phyloP scores from a whole-genome alignment of 2,888 invertebrate genomes.

The Agapostemon virescens region DNA sequence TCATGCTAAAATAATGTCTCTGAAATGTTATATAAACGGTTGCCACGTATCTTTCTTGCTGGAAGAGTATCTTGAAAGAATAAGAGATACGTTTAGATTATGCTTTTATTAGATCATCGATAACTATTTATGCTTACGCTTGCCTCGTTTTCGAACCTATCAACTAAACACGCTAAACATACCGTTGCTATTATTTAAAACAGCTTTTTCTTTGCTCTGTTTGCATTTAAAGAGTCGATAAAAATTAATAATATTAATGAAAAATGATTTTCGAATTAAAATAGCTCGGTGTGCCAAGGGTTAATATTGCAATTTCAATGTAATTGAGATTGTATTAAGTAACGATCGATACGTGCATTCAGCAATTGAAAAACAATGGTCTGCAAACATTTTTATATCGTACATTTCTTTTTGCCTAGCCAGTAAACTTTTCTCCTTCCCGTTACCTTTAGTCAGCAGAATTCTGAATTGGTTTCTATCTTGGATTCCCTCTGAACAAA shows the following conservation, averaged over 20 bases:
- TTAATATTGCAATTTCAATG: neutral
- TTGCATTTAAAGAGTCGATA: too few relatives aligned
- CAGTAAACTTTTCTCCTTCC: slow-evolving; percentile 46
- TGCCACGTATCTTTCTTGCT: neutral
- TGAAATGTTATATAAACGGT: neutral
- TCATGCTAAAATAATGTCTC: too few relatives aligned
- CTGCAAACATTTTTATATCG: slow-evolving; percentile 46
- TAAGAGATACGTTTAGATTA: neutral
- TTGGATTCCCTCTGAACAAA: slow-evolving; percentile 56
- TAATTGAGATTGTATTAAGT: neutral
- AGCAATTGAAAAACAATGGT: slow-evolving; percentile 43
- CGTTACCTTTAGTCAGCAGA: slow-evolving; percentile 57
- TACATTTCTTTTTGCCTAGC: slow-evolving; percentile 37
- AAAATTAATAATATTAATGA: too few relatives aligned
- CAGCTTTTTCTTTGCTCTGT: too few relatives aligned
- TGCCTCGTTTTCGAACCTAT: too few relatives aligned
- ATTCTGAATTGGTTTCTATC: slow-evolving; percentile 58
- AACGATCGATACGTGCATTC: slow-evolving; percentile 18
- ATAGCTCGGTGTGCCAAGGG: too few relatives aligned
- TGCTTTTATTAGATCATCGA: too few relatives aligned
- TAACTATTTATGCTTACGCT: too few relatives aligned
- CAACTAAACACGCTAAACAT: too few relatives aligned
- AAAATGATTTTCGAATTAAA: too few relatives aligned
- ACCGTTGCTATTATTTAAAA: too few relatives aligned
- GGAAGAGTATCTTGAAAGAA: neutral